Percentiles rank a stretch among this genome's conserved stretches.
phyloP scores from a whole-genome alignment of 2,888 invertebrate genomes.

The Rhorus exstirpatorius region DNA sequence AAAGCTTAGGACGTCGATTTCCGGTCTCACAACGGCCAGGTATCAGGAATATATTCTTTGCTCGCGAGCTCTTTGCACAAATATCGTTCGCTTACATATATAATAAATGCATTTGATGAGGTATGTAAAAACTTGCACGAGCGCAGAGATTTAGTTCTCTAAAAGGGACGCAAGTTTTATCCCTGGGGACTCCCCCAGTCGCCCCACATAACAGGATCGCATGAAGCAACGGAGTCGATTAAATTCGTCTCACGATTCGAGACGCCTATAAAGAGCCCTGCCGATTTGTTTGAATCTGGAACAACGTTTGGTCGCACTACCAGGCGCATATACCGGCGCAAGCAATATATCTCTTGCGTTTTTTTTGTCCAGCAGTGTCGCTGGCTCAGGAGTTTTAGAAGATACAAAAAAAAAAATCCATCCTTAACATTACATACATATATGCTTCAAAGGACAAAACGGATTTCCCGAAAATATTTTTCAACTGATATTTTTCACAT shows the following conservation, averaged over 20 bases:
- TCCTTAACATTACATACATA: no score
- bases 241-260: conserved; percentile 34
- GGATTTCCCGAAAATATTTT: background rate
- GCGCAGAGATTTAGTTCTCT: conserved; percentile 18
- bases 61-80: conserved; percentile 16
- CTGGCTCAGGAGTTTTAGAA: no score
- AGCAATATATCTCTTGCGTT: background rate
- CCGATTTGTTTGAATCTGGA: conserved; percentile 70
- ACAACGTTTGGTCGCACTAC: conserved; percentile 77
- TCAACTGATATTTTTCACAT: no score
- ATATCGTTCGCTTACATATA: background rate
- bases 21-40: conserved; percentile 57
- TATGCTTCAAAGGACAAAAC: no score
- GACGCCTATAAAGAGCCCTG: conserved; percentile 47
- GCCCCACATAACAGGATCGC: conserved; percentile 79
- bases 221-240: conserved; percentile 72
- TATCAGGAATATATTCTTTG: conserved; percentile 72
- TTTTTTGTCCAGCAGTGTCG: background rate
- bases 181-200: conserved; percentile 82
- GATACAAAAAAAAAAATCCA: no score
- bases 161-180: conserved; percentile 72
- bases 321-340: conserved; percentile 73
- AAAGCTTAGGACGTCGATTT: conserved; percentile 69
- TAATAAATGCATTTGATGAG: background rate
- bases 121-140: background rate